Evolutionary conservation across 2,888 invertebrate genomes (phyloP), one percentile per base, ranked within the genome.

Genomic region (Drosophila bunnanda): DNA sequence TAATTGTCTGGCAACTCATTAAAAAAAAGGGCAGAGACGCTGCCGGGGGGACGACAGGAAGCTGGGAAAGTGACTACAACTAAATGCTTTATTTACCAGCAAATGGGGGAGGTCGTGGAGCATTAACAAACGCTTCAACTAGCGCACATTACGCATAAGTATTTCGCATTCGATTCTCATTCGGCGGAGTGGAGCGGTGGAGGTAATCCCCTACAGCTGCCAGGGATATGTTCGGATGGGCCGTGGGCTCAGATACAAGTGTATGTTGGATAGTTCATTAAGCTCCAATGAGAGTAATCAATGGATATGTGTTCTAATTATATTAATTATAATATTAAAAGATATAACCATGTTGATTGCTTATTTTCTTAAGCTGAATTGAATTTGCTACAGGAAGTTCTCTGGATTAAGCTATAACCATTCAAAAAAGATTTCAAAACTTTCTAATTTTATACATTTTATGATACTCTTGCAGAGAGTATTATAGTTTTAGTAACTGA

Each of bases 1-100:
- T 81, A 88, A 85, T 85, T 83, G 89, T 79, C 82, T 87, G 85
- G 78, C 82, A 89, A 88, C 76, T 86, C 87, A 87, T 87, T 88
- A 79, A 83, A 77, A 79, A 71, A 4, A 13, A 12, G 20, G 7
- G n/a, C n/a, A 9, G 46, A n/a, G n/a, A 10, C n/a, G 46, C 46
- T 17, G 9, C 28, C 13, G 8, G 25, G 17, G n/a, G 0, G 36
- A 15, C 15, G 13, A 36, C 39, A 41, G 39, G 39, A 10, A 17
- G 9, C 17, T 3, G 34, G 39, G 2, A 60, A 48, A 62, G 64
- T 50, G 64, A 52, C 64, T 50, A 64, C 65, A 60, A 76, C 78
- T 72, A 78, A 80, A 84, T 77, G 76, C 70, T 71, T 71, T 76
- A 75, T 78, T 79, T 78, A 79, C 39, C 46, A 72, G 41, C 48